Conservation (phyloP, 2,888 invertebrate genomes). For the Acanthoscelides obtectus region DNA sequence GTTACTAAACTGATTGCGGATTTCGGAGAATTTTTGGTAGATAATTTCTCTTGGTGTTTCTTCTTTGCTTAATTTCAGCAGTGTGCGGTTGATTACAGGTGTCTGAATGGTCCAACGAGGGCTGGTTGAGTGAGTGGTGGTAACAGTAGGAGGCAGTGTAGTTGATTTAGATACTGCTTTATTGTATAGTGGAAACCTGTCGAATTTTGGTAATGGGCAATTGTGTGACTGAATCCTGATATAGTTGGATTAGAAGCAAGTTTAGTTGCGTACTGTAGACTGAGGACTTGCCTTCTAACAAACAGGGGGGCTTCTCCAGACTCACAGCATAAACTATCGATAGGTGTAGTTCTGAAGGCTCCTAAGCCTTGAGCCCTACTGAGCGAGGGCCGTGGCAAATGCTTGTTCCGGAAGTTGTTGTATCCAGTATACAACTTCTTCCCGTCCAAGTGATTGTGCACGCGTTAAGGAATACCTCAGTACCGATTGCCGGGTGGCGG, state of each 20-base stretch:
- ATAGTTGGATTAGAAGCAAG: not conserved
- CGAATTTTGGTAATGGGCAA: not conserved
- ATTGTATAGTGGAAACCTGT: not conserved
- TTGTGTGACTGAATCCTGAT: not conserved
- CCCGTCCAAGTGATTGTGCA: too few species aligned
- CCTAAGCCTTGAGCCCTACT: too few species aligned
- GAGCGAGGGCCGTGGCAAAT: too few species aligned
- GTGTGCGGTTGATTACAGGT: not conserved
- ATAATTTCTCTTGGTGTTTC: too few species aligned
- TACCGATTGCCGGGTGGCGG: too few species aligned
- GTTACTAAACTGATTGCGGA: too few species aligned
- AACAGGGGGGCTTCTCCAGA: not conserved
- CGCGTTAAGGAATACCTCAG: too few species aligned
- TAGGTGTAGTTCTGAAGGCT: not conserved
- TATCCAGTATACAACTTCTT: too few species aligned
- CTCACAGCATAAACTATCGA: not conserved
- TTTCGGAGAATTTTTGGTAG: too few species aligned
- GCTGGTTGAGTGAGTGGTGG: not conserved
- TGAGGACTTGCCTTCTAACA: not conserved
- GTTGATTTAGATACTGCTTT: not conserved
- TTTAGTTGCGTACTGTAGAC: not conserved
- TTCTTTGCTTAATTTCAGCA: too few species aligned
- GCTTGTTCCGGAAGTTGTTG: too few species aligned
- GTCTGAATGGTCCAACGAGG: not conserved
- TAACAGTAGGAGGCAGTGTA: not conserved